Evolutionary conservation across 2,888 invertebrate species (phyloP), one percentile per base, ranked within the genome.

Genomic region (Lutraria lutraria): DNA sequence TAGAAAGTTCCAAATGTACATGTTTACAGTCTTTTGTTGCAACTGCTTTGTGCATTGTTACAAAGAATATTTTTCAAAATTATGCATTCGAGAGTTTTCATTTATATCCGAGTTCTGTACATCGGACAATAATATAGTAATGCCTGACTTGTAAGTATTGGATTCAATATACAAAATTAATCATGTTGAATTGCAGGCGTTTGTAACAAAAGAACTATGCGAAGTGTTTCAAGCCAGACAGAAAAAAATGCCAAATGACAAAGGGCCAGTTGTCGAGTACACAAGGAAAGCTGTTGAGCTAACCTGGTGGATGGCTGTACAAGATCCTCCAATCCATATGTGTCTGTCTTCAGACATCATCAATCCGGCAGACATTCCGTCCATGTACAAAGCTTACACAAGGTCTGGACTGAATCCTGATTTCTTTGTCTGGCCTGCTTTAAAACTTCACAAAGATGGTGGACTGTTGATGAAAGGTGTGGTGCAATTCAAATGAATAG

Each of bases 261-360:
- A 34, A 16, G 43, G 63, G 13, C 34, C n/a, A 63, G 34, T 53
- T 10, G 84, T 8, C 19, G 6, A 10, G 31, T 88, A 84, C 52
- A 60, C 56, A 15, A 29, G 72, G 54, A 80, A 68, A 16, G 81
- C 81, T 13, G 72, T 84, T 16, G 88, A 90, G 82, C 29, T 90
- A 3, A 52, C 72, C 0, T 90, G 88, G 88, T 90, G 88, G 90
- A 90, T 90, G 90, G 72, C 76, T 25, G 81, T 90, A 4, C 90
- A 90, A 54, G 85, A 88, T 19, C 85, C 88, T 72, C 88, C 88
- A 0, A 81, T 88, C 29, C 81, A 81, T 29, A 85, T 88, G 85
- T 83, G 80, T n/a, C 34, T 76, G 25, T 68, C 63, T 3, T 16
- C 15, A 8, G 76, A 76, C 34, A 15, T 13, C 0, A 6, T 2